Percentiles rank a stretch among this genome's conserved stretches.
These are phyloP conservation scores for Camelus bactrianus DNA, from an alignment of 2,113 vertebrate species.

Conservation along the genomic window DNA sequence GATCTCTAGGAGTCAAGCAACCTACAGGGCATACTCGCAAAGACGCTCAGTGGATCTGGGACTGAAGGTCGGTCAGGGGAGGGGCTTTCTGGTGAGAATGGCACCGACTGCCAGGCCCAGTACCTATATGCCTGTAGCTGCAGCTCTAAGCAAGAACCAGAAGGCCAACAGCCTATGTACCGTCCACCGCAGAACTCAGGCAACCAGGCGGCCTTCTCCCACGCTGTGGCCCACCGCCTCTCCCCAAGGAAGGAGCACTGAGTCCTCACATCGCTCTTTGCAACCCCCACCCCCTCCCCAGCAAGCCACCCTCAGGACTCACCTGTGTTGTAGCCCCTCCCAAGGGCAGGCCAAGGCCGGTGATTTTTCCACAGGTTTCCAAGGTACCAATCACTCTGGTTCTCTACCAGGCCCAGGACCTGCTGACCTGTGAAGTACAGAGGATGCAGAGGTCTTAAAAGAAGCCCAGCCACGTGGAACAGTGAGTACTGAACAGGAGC, in stretches of 20 bases:
- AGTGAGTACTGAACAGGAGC: neutral
- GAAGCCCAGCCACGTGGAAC: neutral
- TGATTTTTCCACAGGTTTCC: conserved; percentile 99
- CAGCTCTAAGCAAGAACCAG: neutral
- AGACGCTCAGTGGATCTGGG: neutral
- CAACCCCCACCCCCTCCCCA: fast-evolving
- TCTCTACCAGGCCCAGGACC: conserved; percentile 98
- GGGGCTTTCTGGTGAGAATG: neutral
- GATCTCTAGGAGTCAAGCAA: neutral
- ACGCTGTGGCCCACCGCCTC: neutral
- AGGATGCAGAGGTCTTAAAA: conserved; percentile 49
- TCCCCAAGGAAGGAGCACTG: fast-evolving
- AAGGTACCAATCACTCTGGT: conserved; percentile 99
- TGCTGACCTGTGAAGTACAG: conserved; percentile 93
- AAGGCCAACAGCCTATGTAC: fast-evolving
- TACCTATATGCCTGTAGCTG: fast-evolving
- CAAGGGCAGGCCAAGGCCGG: conserved; percentile 97
- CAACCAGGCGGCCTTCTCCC: neutral
- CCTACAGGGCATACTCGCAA: no score
- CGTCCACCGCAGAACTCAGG: neutral
- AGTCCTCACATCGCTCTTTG: neutral
- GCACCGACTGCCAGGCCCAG: fast-evolving
- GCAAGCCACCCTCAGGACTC: neutral
- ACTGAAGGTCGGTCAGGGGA: neutral
- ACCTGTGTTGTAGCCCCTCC: conserved; percentile 99